Conservation (phyloP, 1,140 invertebrate genomes). For the Trachelipus rathkii region DNA sequence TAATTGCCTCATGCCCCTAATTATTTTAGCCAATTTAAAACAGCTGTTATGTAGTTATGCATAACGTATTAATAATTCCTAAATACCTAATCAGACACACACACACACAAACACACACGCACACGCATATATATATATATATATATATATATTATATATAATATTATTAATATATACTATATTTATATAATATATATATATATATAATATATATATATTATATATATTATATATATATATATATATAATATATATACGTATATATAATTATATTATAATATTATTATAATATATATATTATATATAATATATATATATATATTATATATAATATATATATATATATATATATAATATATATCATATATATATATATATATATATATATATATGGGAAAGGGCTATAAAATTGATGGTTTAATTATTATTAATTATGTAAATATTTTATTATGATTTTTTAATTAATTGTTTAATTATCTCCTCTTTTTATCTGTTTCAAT, state of each 20-base stretch:
- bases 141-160: too few species aligned
- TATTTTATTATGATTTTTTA: too few species aligned
- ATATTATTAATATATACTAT: too few species aligned
- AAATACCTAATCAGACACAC: too few species aligned
- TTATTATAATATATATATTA: background rate
- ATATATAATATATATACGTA: background rate
- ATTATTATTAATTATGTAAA: too few species aligned
- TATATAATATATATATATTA: conserved; percentile 1
- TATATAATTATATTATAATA: conserved; percentile 2
- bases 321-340: conserved; percentile 12
- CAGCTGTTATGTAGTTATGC: too few species aligned
- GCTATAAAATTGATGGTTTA: too few species aligned
- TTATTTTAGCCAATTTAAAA: background rate
- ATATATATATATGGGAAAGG: conserved; percentile 7
- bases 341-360: conserved; percentile 19
- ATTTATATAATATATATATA: background rate
- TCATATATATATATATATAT: conserved; percentile 23
- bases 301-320: conserved; percentile 16
- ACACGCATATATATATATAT: too few species aligned
- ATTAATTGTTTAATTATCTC: too few species aligned
- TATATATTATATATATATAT: background rate
- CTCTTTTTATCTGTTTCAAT: too few species aligned
- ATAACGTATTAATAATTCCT: too few species aligned
- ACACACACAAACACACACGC: too few species aligned
- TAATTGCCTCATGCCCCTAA: background rate